Evolutionary conservation across 2,797 vertebrate species (phyloP).

Genomic region (Astyanax mexicanus): DNA sequence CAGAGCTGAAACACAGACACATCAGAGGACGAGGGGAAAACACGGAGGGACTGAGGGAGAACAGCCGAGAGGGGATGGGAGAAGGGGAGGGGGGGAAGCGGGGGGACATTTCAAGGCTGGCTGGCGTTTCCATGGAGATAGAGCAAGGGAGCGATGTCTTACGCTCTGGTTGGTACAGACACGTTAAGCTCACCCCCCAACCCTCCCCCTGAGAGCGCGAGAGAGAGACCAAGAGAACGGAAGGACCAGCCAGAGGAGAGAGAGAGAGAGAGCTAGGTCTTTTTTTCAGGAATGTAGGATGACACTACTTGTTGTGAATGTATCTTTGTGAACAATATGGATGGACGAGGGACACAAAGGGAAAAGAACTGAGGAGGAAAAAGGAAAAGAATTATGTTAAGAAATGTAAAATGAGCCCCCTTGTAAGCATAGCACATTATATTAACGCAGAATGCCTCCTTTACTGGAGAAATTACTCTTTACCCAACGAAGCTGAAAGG

Average conservation of each 20-base stretch:
- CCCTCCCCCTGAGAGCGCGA: conserved; percentile 18
- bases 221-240: conserved; percentile 32
- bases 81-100: conserved; percentile 61
- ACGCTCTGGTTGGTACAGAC: conserved; percentile 79
- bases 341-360: too few relatives aligned
- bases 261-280: conserved; percentile 16
- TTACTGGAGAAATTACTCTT: not conserved
- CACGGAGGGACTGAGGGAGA: not conserved
- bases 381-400: not conserved
- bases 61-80: conserved; percentile 28
- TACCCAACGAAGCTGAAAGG: not conserved
- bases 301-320: not conserved
- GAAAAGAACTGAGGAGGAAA: too few relatives aligned
- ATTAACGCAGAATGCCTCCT: too few relatives aligned
- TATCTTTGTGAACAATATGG: not conserved
- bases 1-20: conserved; percentile 48
- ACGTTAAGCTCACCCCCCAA: conserved; percentile 71
- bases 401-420: not conserved
- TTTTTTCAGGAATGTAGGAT: not conserved
- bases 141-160: conserved; percentile 78
- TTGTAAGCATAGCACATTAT: not conserved
- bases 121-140: conserved; percentile 82
- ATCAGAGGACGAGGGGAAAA: conserved; percentile 34
- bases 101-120: conserved; percentile 74
- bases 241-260: conserved; percentile 2